These are phyloP conservation scores for Cynopterus brachyotis DNA, from an alignment of 2,113 vertebrate genomes.

Conservation along the genomic window DNA sequence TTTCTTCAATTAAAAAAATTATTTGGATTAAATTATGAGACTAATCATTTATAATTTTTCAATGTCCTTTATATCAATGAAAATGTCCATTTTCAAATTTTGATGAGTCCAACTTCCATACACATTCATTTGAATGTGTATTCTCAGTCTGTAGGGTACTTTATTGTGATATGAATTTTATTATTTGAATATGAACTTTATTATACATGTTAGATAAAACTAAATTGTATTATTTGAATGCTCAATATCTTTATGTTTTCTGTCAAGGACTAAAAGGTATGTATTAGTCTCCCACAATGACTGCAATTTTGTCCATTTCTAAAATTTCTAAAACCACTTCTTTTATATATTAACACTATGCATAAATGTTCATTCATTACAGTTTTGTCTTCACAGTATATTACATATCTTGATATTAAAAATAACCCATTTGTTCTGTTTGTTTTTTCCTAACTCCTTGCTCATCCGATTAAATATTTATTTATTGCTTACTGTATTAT, in stretches of 20 bases:
- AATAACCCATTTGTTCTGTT: background rate
- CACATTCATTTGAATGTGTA: background rate
- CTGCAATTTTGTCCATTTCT: background rate
- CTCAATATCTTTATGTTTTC: background rate
- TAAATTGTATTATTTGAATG: background rate
- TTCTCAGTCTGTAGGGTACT: background rate
- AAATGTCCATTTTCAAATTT: conserved; percentile 4
- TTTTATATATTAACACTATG: background rate
- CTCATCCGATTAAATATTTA: background rate
- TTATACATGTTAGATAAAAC: background rate
- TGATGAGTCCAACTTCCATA: background rate
- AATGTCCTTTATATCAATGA: background rate
- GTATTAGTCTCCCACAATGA: background rate
- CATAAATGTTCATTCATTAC: background rate
- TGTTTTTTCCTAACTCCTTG: background rate
- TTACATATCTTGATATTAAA: background rate
- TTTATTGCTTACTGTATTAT: background rate
- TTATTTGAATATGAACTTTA: background rate
- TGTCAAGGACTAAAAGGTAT: background rate
- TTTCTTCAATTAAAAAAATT: background rate
- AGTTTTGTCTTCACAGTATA: background rate
- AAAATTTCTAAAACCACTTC: background rate
- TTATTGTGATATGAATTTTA: background rate
- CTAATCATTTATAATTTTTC: background rate
- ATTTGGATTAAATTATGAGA: background rate